Percentiles rank a stretch among this genome's conserved stretches.
Conservation (phyloP, 2,113 vertebrate genomes). For the Hiodon tergisus region DNA sequence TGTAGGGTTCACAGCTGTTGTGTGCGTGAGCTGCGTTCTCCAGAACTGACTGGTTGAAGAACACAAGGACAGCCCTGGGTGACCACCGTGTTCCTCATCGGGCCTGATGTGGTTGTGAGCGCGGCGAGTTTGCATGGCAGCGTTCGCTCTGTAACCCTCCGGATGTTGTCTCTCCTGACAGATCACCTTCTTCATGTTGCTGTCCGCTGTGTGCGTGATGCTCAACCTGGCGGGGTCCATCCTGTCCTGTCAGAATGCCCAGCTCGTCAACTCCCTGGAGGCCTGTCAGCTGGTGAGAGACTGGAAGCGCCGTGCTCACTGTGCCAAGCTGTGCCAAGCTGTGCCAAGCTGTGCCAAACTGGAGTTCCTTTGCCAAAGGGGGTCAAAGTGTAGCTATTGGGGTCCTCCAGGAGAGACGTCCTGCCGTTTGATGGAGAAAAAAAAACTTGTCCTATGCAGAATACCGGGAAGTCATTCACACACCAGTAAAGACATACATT, state of each 20-base stretch:
- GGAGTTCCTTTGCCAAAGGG: no score
- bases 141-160: not conserved
- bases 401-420: not conserved
- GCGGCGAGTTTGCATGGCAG: not conserved
- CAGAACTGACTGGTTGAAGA: no score
- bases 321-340: not conserved
- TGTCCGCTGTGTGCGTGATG: conserved; percentile 97
- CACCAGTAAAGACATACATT: not conserved
- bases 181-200: conserved; percentile 98
- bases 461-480: not conserved
- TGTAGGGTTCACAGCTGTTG: no score
- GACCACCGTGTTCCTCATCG: no score
- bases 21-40: no score
- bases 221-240: conserved; percentile 96
- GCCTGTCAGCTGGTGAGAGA: conserved; percentile 94
- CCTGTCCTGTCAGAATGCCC: conserved; percentile 96
- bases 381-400: not conserved
- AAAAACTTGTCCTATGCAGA: not conserved
- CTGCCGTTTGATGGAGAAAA: not conserved
- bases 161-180: conserved; percentile 47
- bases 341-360: not conserved
- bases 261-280: conserved; percentile 88
- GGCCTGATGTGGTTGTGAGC: not conserved
- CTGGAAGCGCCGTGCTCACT: conserved; percentile 10
- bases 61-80: no score